Evolutionary conservation across 2,113 vertebrate species (phyloP), one percentile per base, ranked within the genome.

Genomic region (Podiceps cristatus): DNA sequence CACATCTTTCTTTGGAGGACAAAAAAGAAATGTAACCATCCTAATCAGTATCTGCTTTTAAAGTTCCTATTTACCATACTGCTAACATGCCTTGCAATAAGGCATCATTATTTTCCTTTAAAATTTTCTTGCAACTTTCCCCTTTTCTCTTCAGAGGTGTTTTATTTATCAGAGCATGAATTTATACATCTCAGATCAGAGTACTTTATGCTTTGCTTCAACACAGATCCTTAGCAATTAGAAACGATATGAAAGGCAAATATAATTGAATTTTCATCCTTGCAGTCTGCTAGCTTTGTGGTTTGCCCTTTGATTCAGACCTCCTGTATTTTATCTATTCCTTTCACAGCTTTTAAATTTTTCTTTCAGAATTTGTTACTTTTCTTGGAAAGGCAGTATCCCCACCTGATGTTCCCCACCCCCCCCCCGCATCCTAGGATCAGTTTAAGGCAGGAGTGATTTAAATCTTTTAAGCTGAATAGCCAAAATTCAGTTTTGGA

Each of bases 201-300:
- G 62, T 75, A 33, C 24, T 63, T 85, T 56, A 37, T 87, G 44
- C 56, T 78, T 94, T 79, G 23, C 52, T 93, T 82, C n/a, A 47
- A n/a, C 25, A 14, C 18, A 76, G 58, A 88, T 82, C 14, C 40
- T 87, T 82, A 81, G 62, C 35, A 81, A 94, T 85, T 87, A 91
- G 60, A 85, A 96, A 64, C 0, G 0, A 40, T 82, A 64, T 64
- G 62, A 96, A 97, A 94, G 69, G n/a, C 35, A 87, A 94, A 69
- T 91, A 91, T 84, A 94, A 96, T 96, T 89, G 83, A 91, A 78
- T 94, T 68, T 11, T 84, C 91, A 56, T 73, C 62, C 64, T 94
- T 77, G 18, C 37, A 42, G 49, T 68, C 35, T 66, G 6, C 72
- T 80, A 22, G 40, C 69, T 91, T 76, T 89, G 73, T 96, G 53